Evolutionary conservation across 2,113 vertebrate species (phyloP).

Genomic region (Patagioenas fasciata): DNA sequence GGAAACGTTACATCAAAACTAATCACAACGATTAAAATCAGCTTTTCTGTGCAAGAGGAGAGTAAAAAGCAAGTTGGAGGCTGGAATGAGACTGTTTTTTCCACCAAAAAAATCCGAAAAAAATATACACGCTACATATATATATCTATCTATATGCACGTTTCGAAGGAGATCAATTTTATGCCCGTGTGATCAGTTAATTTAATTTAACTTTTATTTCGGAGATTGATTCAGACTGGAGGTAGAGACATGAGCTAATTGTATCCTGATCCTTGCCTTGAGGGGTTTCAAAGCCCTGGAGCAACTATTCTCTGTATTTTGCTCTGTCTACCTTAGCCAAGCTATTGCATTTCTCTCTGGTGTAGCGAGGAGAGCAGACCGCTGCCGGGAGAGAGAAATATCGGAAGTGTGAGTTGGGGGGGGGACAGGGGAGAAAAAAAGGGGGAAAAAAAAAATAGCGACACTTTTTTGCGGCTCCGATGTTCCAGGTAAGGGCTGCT

Average conservation of each 20-base stretch:
- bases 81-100: slow-evolving; percentile 85
- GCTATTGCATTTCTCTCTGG: slow-evolving; percentile 98
- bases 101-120: slow-evolving; percentile 65
- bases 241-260: slow-evolving; percentile 99
- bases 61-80: slow-evolving; percentile 92
- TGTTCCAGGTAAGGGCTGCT: slow-evolving; percentile 95
- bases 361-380: slow-evolving; percentile 92
- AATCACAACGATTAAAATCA: slow-evolving; percentile 99
- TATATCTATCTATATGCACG: slow-evolving; percentile 67
- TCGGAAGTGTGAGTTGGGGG: slow-evolving; percentile 77
- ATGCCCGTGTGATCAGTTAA: slow-evolving; percentile 83
- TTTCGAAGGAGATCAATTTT: slow-evolving; percentile 81
- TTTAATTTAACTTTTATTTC: slow-evolving; percentile 90
- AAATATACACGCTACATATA: slow-evolving; percentile 56
- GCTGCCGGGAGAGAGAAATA: slow-evolving; percentile 81
- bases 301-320: slow-evolving; percentile 98
- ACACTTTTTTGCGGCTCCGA: slow-evolving; percentile 73
- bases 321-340: slow-evolving; percentile 98
- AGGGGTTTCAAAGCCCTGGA: slow-evolving; percentile 98
- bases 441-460: slow-evolving; percentile 46
- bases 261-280: slow-evolving; percentile 99
- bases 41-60: slow-evolving; percentile 94
- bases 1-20: slow-evolving; percentile 99
- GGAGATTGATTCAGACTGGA: slow-evolving; percentile 93
- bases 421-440: slow-evolving; percentile 46